Evolutionary conservation across 2,797 vertebrate species (phyloP).

Genomic region (Ctenosaura bakeri): DNA sequence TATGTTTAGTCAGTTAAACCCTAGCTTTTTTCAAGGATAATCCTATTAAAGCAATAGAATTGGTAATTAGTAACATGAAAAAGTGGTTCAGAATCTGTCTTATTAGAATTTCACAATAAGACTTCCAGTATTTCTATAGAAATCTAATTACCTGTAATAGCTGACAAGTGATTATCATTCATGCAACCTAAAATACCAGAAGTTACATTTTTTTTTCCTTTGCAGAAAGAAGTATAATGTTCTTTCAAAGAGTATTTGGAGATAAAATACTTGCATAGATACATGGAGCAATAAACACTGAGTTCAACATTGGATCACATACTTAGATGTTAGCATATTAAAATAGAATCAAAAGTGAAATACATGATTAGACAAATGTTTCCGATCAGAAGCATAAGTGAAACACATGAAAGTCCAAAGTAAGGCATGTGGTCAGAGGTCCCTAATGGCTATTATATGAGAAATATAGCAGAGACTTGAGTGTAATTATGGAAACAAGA

Average conservation of each 20-base stretch:
- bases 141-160: neutral
- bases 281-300: neutral
- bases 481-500: neutral
- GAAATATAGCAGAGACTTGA: neutral
- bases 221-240: neutral
- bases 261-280: neutral
- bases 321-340: neutral
- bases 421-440: neutral
- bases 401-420: neutral
- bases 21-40: neutral
- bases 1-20: neutral
- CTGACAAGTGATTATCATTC: slow-evolving; percentile 8
- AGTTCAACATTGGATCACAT: neutral
- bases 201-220: neutral
- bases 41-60: slow-evolving; percentile 9
- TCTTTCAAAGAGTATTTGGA: neutral
- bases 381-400: neutral
- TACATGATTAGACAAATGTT: neutral
- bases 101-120: slow-evolving; percentile 4
- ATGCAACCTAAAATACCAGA: neutral
- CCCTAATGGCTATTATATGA: neutral
- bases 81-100: neutral
- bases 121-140: neutral
- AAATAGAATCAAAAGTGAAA: neutral
- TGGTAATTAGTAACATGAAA: neutral